A percentile compares a stretch with the other conserved stretches of the same genome.
Evolutionary conservation across 2,888 invertebrate species (phyloP).

Genomic region (Hartigia nigra): DNA sequence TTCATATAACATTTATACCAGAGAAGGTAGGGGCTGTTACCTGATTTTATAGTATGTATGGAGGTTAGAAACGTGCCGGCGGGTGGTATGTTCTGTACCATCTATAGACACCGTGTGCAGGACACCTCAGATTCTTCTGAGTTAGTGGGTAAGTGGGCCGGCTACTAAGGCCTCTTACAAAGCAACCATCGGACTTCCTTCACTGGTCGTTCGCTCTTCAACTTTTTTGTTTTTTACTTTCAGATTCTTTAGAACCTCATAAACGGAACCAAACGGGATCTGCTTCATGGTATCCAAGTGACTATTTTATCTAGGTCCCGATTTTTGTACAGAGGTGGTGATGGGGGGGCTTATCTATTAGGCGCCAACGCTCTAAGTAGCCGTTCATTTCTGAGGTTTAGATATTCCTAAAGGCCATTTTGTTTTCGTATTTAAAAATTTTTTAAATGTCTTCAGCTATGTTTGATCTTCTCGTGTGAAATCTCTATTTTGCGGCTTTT

Average conservation of each 20-base stretch:
- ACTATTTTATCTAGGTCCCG: neutral
- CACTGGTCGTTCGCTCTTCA: neutral
- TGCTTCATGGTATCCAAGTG: slow-evolving; percentile 19
- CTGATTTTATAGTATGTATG: neutral
- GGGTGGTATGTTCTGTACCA: neutral
- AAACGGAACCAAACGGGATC: slow-evolving; percentile 25
- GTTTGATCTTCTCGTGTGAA: neutral
- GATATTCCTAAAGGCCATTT: neutral
- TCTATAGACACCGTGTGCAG: neutral
- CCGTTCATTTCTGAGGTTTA: neutral
- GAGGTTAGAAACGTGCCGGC: neutral
- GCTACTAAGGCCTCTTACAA: slow-evolving; percentile 31
- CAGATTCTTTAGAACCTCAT: slow-evolving; percentile 14
- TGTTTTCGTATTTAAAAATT: neutral
- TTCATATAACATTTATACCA: neutral
- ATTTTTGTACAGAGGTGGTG: neutral
- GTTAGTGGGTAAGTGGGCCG: slow-evolving; percentile 65
- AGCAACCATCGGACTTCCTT: neutral
- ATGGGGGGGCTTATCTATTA: neutral
- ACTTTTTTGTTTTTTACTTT: slow-evolving; percentile 21
- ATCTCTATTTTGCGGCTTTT: neutral
- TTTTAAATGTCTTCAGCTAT: neutral
- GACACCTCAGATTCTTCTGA: slow-evolving; percentile 15
- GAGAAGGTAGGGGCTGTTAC: neutral
- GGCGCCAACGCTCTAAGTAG: neutral